Evolutionary conservation across 2,113 vertebrate genomes (phyloP).

Genomic region (Peromyscus californicus): DNA sequence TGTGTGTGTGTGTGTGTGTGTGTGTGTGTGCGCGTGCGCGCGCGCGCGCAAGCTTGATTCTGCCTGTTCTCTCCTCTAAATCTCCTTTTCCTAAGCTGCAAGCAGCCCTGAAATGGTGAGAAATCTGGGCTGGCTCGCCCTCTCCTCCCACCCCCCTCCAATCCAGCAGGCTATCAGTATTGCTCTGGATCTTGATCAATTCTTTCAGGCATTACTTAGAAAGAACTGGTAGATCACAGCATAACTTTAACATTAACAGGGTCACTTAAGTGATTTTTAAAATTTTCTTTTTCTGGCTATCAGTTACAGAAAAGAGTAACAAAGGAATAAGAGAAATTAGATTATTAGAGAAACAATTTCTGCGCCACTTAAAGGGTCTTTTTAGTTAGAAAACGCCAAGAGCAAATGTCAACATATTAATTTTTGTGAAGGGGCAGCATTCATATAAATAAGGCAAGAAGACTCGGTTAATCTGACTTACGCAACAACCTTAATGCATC

Average conservation of each 20-base stretch:
- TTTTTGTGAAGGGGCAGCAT: slow-evolving; percentile 22
- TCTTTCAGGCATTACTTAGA: slow-evolving; percentile 48
- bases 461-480: slow-evolving; percentile 38
- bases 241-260: slow-evolving; percentile 36
- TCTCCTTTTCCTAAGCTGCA: background rate
- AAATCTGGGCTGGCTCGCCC: slow-evolving; percentile 6
- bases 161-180: background rate
- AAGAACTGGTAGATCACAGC: slow-evolving; percentile 25
- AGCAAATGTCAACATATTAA: background rate
- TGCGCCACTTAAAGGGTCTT: slow-evolving; percentile 40
- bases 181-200: slow-evolving; percentile 6
- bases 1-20: background rate
- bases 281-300: slow-evolving; percentile 34
- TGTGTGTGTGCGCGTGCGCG: no score
- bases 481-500: slow-evolving; percentile 48
- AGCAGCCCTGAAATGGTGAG: background rate
- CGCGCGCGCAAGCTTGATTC: background rate
- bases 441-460: background rate
- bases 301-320: slow-evolving; percentile 12
- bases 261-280: background rate
- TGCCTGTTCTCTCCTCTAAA: background rate
- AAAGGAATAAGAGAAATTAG: slow-evolving; percentile 33
- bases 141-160: background rate
- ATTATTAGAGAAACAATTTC: slow-evolving; percentile 8
- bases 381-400: slow-evolving; percentile 28